Evolutionary conservation across 2,888 invertebrate genomes (phyloP), one percentile per base, ranked within the genome.

Genomic region (Spodoptera littoralis): DNA sequence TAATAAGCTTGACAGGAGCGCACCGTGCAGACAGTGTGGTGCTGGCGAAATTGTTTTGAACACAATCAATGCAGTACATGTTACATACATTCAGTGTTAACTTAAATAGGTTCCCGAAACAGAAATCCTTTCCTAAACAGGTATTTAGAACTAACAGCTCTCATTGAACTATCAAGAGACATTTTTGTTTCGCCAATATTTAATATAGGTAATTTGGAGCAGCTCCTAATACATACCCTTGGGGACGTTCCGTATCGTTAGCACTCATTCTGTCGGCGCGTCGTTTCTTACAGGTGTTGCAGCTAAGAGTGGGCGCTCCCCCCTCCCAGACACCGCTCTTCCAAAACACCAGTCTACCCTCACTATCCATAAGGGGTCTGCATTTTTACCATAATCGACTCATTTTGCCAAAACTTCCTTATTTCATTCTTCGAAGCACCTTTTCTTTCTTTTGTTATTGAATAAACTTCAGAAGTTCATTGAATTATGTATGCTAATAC

Each of bases 281-380:
- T 51, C 94, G 88, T 82, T 92, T 92, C 84, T 92, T 93, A 81
- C 94, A 94, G 70, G 93, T 94, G 81, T 92, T 91, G 76, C 94
- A 94, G 77, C 70, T 89, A 47, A 94, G 84, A 68, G 94, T 92
- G 55, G 93, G 94, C 18, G 93, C 92, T 47, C 88, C 92, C 2
- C 90, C 91, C 77, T 92, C 93, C 93, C 93, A 93, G 69, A 94
- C 83, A 55, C 94, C 94, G 44, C 90, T 88, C 83, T 94, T 93
- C 94, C 94, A 94, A 79, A 93, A 93, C 72, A 93, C 88, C 65
- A 94, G 83, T 45, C 92, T 87, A 61, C 94, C 94, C 79, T 94
- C 94, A 87, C 90, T 90, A 84, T 94, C 94, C 94, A 94, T 94
- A 73, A 82, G 84, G 81, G 65, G 78, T 62, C 70, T 57, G 70